These are phyloP conservation scores for Cacoxenus indagator DNA, from an alignment of 2,888 invertebrate genomes.

Conservation along the genomic window DNA sequence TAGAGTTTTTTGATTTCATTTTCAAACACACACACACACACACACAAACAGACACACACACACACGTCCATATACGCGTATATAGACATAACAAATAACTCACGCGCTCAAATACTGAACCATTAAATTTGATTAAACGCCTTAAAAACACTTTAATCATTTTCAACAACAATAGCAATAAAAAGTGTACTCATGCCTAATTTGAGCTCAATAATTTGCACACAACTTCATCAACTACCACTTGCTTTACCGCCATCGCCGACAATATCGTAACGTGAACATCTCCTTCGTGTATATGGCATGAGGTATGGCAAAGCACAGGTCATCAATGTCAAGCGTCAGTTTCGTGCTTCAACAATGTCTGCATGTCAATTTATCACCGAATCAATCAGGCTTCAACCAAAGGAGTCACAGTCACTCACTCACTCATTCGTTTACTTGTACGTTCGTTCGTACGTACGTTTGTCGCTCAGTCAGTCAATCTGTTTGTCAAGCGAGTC, in stretches of 20 bases:
- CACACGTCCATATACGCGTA: no score
- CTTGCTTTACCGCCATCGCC: neutral
- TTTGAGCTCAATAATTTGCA: constrained; percentile 12
- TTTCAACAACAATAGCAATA: neutral
- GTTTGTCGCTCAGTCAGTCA: neutral
- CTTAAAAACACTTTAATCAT: neutral
- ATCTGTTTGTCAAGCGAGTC: neutral
- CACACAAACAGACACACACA: no score
- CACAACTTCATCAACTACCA: constrained; percentile 7
- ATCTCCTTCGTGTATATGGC: constrained; percentile 8
- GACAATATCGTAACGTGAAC: neutral
- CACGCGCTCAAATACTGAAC: neutral
- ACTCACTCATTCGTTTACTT: constrained; percentile 8
- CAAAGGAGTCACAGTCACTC: constrained; percentile 15
- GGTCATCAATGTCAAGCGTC: constrained; percentile 47
- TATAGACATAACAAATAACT: no score
- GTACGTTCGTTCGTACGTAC: neutral
- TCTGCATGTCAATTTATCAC: constrained; percentile 56
- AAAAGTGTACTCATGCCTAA: neutral
- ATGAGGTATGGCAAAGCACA: constrained; percentile 26
- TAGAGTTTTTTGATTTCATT: neutral
- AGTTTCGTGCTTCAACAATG: constrained; percentile 41
- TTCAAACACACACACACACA: neutral
- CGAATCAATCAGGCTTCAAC: constrained; percentile 57
- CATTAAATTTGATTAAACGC: neutral